A percentile compares a stretch with the other conserved stretches of the same genome.
These are phyloP conservation scores for Anodontia alba DNA, from an alignment of 2,888 invertebrate species.

Conservation along the genomic window DNA sequence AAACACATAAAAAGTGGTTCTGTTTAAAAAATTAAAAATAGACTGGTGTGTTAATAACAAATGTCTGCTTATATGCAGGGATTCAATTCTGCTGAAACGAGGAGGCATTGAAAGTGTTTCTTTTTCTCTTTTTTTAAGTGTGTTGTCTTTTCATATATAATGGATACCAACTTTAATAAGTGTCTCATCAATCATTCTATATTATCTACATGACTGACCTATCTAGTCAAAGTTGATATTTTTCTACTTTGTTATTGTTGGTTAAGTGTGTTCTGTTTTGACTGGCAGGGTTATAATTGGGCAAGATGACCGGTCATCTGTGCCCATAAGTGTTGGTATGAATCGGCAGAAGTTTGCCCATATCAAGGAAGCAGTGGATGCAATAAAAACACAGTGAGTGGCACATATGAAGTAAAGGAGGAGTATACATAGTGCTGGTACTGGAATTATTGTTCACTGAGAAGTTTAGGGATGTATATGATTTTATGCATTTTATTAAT, in stretches of 20 bases:
- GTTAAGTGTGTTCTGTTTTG: conserved; percentile 62
- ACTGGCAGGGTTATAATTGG: conserved; percentile 31
- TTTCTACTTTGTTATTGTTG: conserved; percentile 69
- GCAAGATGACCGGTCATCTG: neutral
- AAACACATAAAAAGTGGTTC: neutral
- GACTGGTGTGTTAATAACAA: conserved; percentile 15
- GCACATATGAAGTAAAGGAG: neutral
- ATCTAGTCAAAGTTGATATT: conserved; percentile 67
- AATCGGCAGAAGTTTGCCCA: neutral
- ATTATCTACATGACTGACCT: conserved; percentile 39
- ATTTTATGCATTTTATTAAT: conserved; percentile 14
- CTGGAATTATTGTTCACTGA: neutral
- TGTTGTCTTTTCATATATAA: conserved; percentile 13
- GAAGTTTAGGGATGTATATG: neutral
- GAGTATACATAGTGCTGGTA: conserved; percentile 6
- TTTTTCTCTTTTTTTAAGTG: conserved; percentile 23
- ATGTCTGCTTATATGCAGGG: conserved; percentile 55
- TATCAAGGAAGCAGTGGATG: neutral
- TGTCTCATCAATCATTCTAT: conserved; percentile 13
- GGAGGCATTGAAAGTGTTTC: conserved; percentile 38
- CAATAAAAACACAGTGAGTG: neutral
- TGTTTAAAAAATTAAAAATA: too few species aligned
- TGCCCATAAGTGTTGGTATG: neutral
- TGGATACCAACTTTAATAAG: conserved; percentile 16
- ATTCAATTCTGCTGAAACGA: conserved; percentile 55